Conservation (phyloP, 2,888 invertebrate genomes). For the Drosophila pseudotakahashii region DNA sequence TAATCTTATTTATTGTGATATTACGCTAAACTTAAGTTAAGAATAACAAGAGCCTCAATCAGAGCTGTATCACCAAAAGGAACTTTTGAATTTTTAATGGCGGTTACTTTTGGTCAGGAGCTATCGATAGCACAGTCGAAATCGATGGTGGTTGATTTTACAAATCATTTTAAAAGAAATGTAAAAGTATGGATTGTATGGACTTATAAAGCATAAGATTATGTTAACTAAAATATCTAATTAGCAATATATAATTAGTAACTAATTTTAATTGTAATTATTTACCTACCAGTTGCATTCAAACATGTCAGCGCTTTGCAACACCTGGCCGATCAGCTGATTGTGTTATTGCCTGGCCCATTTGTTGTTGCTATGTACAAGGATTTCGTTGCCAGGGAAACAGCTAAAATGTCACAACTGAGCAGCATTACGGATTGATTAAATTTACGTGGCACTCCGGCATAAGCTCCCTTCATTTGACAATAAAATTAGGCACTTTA, state of each 20-base stretch:
- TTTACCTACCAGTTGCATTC: constrained; percentile 25
- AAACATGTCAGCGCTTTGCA: constrained; percentile 1
- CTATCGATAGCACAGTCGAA: not conserved
- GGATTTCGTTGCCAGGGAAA: constrained; percentile 55
- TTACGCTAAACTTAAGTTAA: constrained; percentile 64
- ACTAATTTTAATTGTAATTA: too few species aligned
- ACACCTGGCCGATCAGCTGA: constrained; percentile 56
- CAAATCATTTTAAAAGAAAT: not conserved
- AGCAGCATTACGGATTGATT: constrained; percentile 67
- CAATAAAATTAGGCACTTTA: constrained; percentile 1
- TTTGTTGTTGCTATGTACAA: constrained; percentile 63
- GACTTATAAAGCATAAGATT: too few species aligned
- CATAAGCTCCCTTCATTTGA: not conserved
- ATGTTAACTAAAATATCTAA: too few species aligned
- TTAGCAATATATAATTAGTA: too few species aligned
- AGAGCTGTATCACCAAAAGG: constrained; percentile 15
- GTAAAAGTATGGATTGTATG: not conserved
- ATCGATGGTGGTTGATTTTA: not conserved
- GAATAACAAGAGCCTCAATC: constrained; percentile 16
- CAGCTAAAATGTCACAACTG: constrained; percentile 61
- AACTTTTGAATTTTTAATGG: not conserved
- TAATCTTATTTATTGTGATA: constrained; percentile 70
- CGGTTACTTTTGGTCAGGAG: not conserved
- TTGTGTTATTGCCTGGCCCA: constrained; percentile 29
- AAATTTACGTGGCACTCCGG: constrained; percentile 42